Percentiles rank a stretch among this genome's conserved stretches.
These are phyloP conservation scores for Ciconia maguari DNA, from an alignment of 2,113 vertebrate species.

Conservation along the genomic window DNA sequence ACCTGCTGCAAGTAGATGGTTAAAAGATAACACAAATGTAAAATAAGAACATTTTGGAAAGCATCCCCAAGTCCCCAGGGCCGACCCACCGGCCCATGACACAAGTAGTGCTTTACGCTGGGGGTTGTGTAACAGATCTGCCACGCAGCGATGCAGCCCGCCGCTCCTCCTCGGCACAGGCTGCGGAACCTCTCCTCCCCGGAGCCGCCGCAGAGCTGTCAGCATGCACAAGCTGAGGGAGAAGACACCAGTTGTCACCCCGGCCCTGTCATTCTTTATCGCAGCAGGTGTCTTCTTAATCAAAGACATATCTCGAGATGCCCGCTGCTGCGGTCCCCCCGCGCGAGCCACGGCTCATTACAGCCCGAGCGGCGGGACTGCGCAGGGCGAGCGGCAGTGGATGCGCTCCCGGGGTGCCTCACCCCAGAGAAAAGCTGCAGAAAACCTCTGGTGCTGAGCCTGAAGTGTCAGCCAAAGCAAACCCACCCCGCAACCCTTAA, in stretches of 20 bases:
- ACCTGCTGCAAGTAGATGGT: neutral
- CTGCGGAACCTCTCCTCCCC: neutral
- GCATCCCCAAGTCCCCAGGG: neutral
- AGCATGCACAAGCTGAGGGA: neutral
- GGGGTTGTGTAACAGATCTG: neutral
- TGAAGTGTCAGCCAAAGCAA: neutral
- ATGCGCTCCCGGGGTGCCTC: neutral
- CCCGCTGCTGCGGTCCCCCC: neutral
- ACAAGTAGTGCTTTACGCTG: accelerated
- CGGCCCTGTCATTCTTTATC: neutral
- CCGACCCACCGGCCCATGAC: neutral
- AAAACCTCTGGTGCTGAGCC: neutral
- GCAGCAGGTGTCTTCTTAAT: slow-evolving; percentile 55
- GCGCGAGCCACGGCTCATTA: neutral
- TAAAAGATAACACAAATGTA: accelerated
- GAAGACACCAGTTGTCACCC: neutral
- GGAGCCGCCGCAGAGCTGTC: neutral
- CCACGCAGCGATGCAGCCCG: neutral
- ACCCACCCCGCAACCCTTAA: neutral
- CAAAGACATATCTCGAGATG: slow-evolving; percentile 14
- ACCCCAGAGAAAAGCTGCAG: neutral
- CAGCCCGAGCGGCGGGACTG: neutral
- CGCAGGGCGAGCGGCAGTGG: neutral
- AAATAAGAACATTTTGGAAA: accelerated
- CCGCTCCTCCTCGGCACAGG: neutral